Base-by-base conservation (phyloP, 2,113 vertebrate genomes). In the Halichoeres trimaculatus region DNA sequence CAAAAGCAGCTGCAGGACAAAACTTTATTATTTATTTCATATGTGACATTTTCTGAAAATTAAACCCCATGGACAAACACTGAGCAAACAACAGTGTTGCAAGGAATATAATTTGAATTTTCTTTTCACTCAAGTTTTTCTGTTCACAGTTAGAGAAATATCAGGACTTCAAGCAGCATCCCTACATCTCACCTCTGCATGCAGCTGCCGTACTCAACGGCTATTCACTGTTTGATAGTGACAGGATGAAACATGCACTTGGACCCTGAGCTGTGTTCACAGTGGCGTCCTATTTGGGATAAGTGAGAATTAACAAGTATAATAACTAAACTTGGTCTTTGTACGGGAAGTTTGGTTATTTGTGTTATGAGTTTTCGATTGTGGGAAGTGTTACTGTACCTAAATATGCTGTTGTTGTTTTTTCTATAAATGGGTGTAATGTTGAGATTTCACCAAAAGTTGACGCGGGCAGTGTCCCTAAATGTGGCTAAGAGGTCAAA, bases 151-250 rank as follows among this genome's bases (percentile, higher is more conserved):
- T 30, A n/a, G 16, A 50, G 30, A 70, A 48, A 38, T n/a, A 58
- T 64, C 9, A 61, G 58, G 58, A 30, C 17, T 66, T 41, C 8
- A 57, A 38, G 43, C 5, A 62, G 30, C 53, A 48, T 30, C n/a
- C 14, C 22, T 43, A 55, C 43, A 56, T 30, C 30, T 30, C 30
- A 6, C 30, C 30, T 30, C 30, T 48, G 66, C 16, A 22, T 48
- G 66, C 16, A 22, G n/a, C 22, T 53, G 19, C 55, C 51, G 16
- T 20, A 24, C 34, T 51, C 23, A 61, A 30, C 52, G 17, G 16
- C 40, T 45, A 40, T 19, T 63, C 9, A 35, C 5, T 50, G 43
- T 10, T 20, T 12, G 4, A 20, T 23, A 16, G 22, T 24, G n/a
- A n/a, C 30, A 30, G 6, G 30, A 30, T 30, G 30, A 40, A 70